These are phyloP conservation scores for Catharus minimus DNA, from an alignment of 2,113 vertebrate genomes.

Conservation along the genomic window DNA sequence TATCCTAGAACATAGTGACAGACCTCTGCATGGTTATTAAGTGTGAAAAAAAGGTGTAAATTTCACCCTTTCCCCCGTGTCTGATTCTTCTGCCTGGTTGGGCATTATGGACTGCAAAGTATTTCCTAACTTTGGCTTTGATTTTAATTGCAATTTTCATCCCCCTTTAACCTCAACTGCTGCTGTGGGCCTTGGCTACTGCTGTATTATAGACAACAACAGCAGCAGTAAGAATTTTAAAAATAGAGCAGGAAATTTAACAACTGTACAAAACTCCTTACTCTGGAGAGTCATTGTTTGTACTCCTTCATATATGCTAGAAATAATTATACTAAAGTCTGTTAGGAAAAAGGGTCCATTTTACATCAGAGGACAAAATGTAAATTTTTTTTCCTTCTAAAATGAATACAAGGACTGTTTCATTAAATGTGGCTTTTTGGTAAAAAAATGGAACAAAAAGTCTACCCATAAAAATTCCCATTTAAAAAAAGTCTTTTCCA, in stretches of 20 bases:
- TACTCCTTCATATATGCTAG: slow-evolving; percentile 23
- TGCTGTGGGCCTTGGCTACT: slow-evolving; percentile 17
- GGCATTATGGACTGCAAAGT: background rate
- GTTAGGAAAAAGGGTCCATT: background rate
- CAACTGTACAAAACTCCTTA: slow-evolving; percentile 21
- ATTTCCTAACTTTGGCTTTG: background rate
- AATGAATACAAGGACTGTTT: slow-evolving; percentile 30
- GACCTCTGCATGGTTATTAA: background rate
- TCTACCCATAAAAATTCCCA: slow-evolving; percentile 25
- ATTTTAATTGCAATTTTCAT: slow-evolving; percentile 9
- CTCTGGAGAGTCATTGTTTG: slow-evolving; percentile 21
- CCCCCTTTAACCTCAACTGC: background rate
- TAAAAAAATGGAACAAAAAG: slow-evolving; percentile 30
- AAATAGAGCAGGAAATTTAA: slow-evolving; percentile 43
- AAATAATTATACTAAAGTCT: slow-evolving; percentile 23
- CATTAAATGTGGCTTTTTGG: slow-evolving; percentile 42
- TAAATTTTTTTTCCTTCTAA: background rate
- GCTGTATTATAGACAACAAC: background rate
- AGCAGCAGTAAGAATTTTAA: slow-evolving; percentile 11
- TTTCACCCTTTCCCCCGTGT: background rate
- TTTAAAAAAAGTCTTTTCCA: background rate
- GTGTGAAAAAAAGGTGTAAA: background rate
- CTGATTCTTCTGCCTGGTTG: background rate
- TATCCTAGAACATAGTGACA: background rate
- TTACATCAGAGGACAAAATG: slow-evolving; percentile 13